These are phyloP conservation scores for Hipparchia semele DNA, from an alignment of 2,888 invertebrate species.

Conservation along the genomic window DNA sequence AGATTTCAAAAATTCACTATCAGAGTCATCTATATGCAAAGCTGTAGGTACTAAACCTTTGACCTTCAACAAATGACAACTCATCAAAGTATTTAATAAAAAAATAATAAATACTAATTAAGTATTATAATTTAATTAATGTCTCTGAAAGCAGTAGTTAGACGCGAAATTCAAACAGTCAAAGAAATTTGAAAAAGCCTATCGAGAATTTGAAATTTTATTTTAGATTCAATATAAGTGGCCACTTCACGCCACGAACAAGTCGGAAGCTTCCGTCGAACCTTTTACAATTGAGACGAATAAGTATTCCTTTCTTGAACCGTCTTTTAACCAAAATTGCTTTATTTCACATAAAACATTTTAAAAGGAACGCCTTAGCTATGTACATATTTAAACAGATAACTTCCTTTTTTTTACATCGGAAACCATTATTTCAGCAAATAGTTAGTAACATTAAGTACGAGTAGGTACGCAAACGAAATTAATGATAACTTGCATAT, in stretches of 20 bases:
- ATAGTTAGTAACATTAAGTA: too few relatives aligned
- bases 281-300: constrained; percentile 56
- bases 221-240: constrained; percentile 51
- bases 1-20: too few relatives aligned
- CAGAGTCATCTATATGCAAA: too few relatives aligned
- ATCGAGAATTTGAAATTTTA: constrained; percentile 23
- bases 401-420: background rate
- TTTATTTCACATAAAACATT: constrained; percentile 33
- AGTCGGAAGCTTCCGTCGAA: constrained; percentile 57
- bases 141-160: background rate
- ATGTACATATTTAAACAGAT: background rate
- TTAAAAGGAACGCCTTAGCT: constrained; percentile 1
- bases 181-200: constrained; percentile 13
- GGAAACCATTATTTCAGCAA: background rate
- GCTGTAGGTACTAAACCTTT: too few relatives aligned
- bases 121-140: background rate
- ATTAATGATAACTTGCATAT: too few relatives aligned
- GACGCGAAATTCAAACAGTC: constrained; percentile 10
- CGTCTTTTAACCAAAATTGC: constrained; percentile 40
- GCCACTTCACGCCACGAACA: constrained; percentile 55
- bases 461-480: too few relatives aligned
- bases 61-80: too few relatives aligned
- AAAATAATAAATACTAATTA: too few relatives aligned
- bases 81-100: too few relatives aligned
- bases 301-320: constrained; percentile 50